A percentile compares a stretch with the other conserved stretches of the same genome.
Conservation (phyloP, 2,113 vertebrate species). For the Dicrurus megarhynchus region DNA sequence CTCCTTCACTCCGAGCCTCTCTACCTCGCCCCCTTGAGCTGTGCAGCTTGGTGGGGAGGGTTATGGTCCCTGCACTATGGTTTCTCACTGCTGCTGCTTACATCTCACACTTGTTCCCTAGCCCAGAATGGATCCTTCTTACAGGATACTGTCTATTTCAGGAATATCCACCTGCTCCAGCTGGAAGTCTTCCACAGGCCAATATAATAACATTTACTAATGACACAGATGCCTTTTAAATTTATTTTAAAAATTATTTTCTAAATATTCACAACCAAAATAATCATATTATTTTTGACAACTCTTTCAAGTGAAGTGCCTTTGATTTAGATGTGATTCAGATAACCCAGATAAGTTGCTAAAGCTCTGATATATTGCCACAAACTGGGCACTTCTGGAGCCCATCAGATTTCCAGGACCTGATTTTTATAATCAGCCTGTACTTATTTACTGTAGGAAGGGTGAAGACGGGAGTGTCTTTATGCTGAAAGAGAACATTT, state of each 20-base stretch:
- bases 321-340: not conserved
- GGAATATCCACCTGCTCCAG: not conserved
- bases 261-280: not conserved
- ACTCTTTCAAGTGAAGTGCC: not conserved
- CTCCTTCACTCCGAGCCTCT: not conserved
- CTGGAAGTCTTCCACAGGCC: fast-evolving
- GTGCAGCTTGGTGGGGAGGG: fast-evolving
- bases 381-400: not conserved
- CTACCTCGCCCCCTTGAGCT: fast-evolving
- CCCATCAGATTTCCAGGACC: not conserved
- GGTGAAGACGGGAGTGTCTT: not conserved
- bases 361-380: not conserved
- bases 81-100: not conserved
- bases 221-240: not conserved
- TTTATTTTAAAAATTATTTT: not conserved
- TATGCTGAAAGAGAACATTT: not conserved
- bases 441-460: too few relatives aligned
- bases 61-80: fast-evolving
- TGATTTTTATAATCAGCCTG: not conserved
- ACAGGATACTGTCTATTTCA: fast-evolving
- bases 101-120: not conserved
- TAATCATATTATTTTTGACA: not conserved
- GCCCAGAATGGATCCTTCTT: not conserved
- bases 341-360: not conserved
- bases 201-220: not conserved